Conservation (phyloP, 2,113 vertebrate genomes). For the Pomatorhinus ruficollis region DNA sequence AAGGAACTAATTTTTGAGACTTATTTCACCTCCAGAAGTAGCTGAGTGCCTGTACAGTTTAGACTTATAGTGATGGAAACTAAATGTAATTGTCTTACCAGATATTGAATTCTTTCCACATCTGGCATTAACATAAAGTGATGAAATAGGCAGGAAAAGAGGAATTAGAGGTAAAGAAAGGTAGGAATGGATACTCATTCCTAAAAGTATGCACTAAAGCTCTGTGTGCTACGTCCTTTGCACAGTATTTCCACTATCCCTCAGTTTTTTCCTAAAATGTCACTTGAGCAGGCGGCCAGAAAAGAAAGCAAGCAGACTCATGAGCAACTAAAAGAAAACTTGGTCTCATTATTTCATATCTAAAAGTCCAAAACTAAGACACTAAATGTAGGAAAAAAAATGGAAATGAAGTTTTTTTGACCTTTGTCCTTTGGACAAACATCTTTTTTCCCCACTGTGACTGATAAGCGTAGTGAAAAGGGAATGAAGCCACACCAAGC, state of each 20-base stretch:
- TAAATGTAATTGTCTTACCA: not conserved
- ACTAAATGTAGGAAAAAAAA: not conserved
- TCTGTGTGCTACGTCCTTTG: not conserved
- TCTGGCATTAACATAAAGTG: not conserved
- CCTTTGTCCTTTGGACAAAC: not conserved
- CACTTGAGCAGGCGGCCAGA: not conserved
- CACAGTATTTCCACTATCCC: not conserved
- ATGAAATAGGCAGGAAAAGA: not conserved
- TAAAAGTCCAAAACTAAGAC: not conserved
- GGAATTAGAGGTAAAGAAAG: slow-evolving; percentile 3
- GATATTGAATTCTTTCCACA: not conserved
- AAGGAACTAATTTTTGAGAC: not conserved
- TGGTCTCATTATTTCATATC: not conserved
- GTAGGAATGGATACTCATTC: not conserved
- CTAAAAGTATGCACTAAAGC: not conserved
- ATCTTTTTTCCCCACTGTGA: not conserved
- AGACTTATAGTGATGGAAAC: not conserved
- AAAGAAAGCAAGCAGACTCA: not conserved
- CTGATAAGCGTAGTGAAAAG: not conserved
- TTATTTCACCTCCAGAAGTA: not conserved
- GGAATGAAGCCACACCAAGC: not conserved
- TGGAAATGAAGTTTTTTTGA: not conserved
- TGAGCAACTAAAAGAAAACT: not conserved
- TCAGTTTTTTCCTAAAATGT: not conserved
- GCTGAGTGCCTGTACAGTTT: not conserved